Evolutionary conservation across 2,113 vertebrate species (phyloP).

Genomic region (Pluvialis apricaria): DNA sequence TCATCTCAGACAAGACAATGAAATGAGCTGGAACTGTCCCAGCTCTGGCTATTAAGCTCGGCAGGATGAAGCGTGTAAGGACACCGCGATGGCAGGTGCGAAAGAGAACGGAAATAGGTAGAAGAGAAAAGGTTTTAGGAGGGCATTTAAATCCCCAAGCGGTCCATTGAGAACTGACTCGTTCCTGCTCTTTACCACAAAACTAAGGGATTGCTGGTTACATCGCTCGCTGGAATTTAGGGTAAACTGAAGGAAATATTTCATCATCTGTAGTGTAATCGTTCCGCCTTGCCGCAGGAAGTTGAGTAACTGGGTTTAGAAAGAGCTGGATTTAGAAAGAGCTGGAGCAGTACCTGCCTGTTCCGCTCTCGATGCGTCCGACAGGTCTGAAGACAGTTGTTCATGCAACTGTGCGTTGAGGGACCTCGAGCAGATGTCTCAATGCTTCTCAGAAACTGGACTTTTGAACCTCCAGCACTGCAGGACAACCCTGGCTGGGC

Average conservation of each 20-base stretch:
- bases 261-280: conserved; percentile 26
- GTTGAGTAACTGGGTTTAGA: conserved; percentile 57
- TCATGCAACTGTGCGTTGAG: rapidly evolving
- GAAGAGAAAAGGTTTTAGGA: not conserved
- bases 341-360: conserved; percentile 35
- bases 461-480: not conserved
- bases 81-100: not conserved
- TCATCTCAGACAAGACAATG: conserved; percentile 10
- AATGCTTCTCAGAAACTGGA: not conserved
- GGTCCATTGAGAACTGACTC: not conserved
- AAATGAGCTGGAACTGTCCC: conserved; percentile 28
- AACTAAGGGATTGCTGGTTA: conserved; percentile 6
- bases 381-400: not conserved
- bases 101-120: not conserved
- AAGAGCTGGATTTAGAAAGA: conserved; percentile 56
- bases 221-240: conserved; percentile 12
- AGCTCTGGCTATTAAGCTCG: not conserved
- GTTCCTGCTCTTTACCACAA: not conserved
- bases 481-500: not conserved
- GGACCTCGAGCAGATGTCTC: not conserved
- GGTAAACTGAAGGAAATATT: conserved; percentile 63
- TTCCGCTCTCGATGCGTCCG: not conserved
- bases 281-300: conserved; percentile 35
- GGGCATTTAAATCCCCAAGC: not conserved
- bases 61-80: not conserved